Evolutionary conservation across 1,140 invertebrate genomes (phyloP).

Genomic region (Dinoponera quadriceps): DNA sequence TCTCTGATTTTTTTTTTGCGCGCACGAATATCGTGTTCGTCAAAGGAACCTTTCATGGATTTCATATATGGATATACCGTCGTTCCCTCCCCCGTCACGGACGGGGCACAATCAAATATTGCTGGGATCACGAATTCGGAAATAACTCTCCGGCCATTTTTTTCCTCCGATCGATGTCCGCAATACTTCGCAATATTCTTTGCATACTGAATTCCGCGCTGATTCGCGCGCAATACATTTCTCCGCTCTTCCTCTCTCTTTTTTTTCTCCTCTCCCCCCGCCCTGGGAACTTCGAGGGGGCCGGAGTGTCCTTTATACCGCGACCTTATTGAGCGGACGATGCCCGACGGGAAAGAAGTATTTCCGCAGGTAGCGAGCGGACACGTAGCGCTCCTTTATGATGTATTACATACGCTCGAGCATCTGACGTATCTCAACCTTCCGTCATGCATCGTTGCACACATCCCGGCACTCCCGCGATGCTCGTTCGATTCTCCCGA

Average conservation of each 20-base stretch:
- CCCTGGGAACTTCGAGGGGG: not conserved
- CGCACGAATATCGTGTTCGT: conserved; percentile 40
- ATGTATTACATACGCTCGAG: conserved; percentile 46
- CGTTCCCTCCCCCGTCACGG: not conserved
- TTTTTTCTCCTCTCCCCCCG: not conserved
- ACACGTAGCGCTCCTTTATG: conserved; percentile 36
- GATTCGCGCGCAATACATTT: not conserved
- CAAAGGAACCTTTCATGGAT: conserved; percentile 38
- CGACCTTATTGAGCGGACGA: not conserved
- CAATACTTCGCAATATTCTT: conserved; percentile 20
- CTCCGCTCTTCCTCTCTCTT: too few relatives aligned
- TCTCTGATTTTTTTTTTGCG: too few relatives aligned
- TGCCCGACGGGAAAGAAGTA: not conserved
- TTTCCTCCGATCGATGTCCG: conserved; percentile 25
- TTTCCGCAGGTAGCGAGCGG: conserved; percentile 12
- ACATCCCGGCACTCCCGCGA: conserved; percentile 1
- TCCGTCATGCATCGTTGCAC: not conserved
- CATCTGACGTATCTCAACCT: conserved; percentile 39
- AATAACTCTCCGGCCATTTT: conserved; percentile 19
- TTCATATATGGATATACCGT: conserved; percentile 25
- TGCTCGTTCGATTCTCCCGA: conserved; percentile 30
- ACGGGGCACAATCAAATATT: conserved; percentile 12
- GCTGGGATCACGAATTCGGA: not conserved
- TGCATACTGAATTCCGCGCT: not conserved
- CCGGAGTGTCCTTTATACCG: not conserved